Evolutionary conservation across 2,888 invertebrate genomes (phyloP).

Genomic region (Pseudeuparius sepicola): DNA sequence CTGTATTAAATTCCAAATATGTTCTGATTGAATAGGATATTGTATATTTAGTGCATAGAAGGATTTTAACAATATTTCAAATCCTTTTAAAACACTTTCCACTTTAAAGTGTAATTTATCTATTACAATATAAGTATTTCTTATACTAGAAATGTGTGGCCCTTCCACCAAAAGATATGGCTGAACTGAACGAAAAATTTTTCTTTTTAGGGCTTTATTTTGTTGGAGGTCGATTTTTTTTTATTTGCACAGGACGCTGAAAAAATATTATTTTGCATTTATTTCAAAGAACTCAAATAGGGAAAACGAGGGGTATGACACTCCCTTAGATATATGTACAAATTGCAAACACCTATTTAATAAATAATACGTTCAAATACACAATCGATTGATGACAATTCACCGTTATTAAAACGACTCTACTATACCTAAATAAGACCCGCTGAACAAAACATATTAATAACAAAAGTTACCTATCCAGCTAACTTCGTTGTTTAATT

Average conservation of each 20-base stretch:
- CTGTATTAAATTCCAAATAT: conserved; percentile 11
- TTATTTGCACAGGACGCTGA: conserved; percentile 8
- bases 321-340: too few species aligned
- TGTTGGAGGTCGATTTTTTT: conserved; percentile 1
- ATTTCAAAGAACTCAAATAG: too few species aligned
- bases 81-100: conserved; percentile 10
- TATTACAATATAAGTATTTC: conserved; percentile 11
- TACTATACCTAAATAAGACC: too few species aligned
- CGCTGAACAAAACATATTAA: too few species aligned
- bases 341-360: too few species aligned
- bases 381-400: too few species aligned
- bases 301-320: too few species aligned
- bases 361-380: too few species aligned
- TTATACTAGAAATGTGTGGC: conserved; percentile 4
- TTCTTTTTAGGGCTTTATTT: conserved; percentile 4
- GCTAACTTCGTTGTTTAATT: too few species aligned
- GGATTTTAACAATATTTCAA: conserved; percentile 12
- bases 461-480: too few species aligned
- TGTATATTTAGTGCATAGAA: conserved; percentile 8
- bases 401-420: too few species aligned
- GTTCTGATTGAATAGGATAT: conserved; percentile 11
- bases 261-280: too few species aligned
- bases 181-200: conserved; percentile 7
- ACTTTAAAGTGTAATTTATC: conserved; percentile 12
- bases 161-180: conserved; percentile 12